Evolutionary conservation across 2,888 invertebrate species (phyloP).

Genomic region (Sicus ferrugineus): DNA sequence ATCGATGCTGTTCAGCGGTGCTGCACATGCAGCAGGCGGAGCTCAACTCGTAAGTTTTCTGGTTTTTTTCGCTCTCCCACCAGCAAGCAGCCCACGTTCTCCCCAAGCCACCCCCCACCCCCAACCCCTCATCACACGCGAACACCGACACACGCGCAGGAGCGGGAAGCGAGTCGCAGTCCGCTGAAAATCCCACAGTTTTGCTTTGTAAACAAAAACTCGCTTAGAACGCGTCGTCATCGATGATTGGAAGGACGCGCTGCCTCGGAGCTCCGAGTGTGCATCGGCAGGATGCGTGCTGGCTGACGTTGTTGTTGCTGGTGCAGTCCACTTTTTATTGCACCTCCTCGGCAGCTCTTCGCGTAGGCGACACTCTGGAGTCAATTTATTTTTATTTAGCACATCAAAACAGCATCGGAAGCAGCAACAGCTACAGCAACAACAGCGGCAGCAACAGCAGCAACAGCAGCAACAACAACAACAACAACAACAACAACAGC

Average conservation of each 20-base stretch:
- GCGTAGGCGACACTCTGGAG: constrained; percentile 34
- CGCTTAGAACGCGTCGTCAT: constrained; percentile 28
- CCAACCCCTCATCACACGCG: no score
- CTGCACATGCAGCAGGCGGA: constrained; percentile 51
- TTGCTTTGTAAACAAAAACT: constrained; percentile 35
- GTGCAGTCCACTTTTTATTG: constrained; percentile 35
- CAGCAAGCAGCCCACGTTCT: no score
- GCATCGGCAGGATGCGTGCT: constrained; percentile 13
- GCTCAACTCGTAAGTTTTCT: constrained; percentile 52
- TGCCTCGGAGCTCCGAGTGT: background rate
- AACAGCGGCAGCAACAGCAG: no score
- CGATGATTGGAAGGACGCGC: background rate
- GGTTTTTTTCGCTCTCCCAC: constrained; percentile 39
- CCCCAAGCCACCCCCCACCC: no score
- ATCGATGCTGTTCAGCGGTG: background rate
- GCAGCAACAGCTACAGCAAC: no score
- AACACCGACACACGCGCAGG: no score
- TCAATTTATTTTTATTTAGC: constrained; percentile 32
- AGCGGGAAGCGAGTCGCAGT: no score
- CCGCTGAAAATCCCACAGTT: no score
- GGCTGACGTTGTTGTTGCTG: constrained; percentile 49
- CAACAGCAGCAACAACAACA: no score
- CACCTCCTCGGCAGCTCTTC: background rate
- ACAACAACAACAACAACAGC: no score
- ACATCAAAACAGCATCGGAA: no score